Evolutionary conservation across 2,797 vertebrate species (phyloP).

Genomic region (Garrulus glandarius): DNA sequence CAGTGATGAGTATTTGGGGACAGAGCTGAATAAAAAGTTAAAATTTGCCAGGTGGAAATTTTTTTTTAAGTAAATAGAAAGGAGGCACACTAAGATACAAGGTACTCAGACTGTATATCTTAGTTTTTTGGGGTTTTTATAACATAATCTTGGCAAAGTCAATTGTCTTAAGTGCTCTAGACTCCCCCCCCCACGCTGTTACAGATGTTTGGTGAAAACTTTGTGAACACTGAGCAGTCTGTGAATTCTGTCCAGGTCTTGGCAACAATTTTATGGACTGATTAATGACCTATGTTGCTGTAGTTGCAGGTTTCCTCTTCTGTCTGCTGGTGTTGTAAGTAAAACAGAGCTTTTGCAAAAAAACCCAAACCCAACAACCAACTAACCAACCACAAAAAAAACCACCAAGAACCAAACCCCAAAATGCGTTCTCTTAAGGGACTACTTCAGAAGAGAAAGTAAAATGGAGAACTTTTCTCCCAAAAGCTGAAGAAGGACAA

Average conservation of each 20-base stretch:
- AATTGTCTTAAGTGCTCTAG: background rate
- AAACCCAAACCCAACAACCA: background rate
- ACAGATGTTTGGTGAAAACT: background rate
- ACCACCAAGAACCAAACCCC: background rate
- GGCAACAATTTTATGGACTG: conserved; percentile 5
- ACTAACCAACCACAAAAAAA: too few relatives aligned
- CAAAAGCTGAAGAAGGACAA: background rate
- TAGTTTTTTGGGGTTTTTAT: background rate
- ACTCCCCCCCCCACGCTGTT: background rate
- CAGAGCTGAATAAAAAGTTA: background rate
- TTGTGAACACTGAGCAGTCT: background rate
- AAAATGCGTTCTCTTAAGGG: background rate
- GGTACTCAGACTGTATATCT: background rate
- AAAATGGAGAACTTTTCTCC: background rate
- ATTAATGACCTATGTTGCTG: conserved; percentile 1
- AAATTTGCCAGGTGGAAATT: background rate
- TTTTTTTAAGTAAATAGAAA: background rate
- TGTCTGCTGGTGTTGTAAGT: background rate
- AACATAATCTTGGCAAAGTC: background rate
- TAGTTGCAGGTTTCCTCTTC: conserved; percentile 9
- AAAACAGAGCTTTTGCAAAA: background rate
- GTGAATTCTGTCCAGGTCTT: background rate
- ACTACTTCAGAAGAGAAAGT: background rate
- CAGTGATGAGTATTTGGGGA: background rate
- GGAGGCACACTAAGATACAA: background rate